Evolutionary conservation across 2,113 vertebrate genomes (phyloP), one percentile per base, ranked within the genome.

Genomic region (Channa argus): DNA sequence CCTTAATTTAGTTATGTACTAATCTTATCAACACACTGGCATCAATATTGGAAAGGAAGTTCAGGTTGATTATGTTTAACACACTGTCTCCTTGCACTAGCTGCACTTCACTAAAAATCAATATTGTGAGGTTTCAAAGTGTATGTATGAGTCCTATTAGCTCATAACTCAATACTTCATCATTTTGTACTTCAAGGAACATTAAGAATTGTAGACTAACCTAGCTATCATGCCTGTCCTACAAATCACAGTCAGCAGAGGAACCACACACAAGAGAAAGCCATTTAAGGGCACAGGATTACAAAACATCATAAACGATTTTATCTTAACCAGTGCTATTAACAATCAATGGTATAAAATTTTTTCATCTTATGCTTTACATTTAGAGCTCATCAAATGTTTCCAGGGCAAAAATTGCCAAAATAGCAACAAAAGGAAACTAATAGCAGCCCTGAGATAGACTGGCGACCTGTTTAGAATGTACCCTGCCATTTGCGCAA

Each of bases 1-100:
- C 37, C 15, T 5, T 39, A 41, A 33, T 67, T 24, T 45, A 38
- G 9, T 15, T 55, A 6, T 24, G 2, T 10, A 45, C 38, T 65
- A 34, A 77, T 64, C 70, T 58, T 56, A 72, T 71, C 53, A 52
- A 58, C n/a, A 56, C 47, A 63, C 44, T 36, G 13, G 5, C 12
- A 70, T 61, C 63, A 55, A 56, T 64, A 71, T 11, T 63, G 49
- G 15, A 33, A 70, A 51, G 45, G 50, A 24, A 52, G 5, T 44
- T 34, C 7, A 52, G 7, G 49, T 63, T 37, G 24, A 39, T 52
- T 12, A 55, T 24, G 15, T 39, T 53, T 24, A 24, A 24, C 14
- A 62, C 8, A 38, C 9, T 1, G 0, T 64, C 15, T 55, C 7
- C 24, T 24, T 51, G 10, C 24, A 41, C 10, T 58, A 53, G 3